A percentile compares a stretch with the other conserved stretches of the same genome.
phyloP scores from a whole-genome alignment of 2,888 invertebrate genomes.

The Nomada ruficornis region DNA sequence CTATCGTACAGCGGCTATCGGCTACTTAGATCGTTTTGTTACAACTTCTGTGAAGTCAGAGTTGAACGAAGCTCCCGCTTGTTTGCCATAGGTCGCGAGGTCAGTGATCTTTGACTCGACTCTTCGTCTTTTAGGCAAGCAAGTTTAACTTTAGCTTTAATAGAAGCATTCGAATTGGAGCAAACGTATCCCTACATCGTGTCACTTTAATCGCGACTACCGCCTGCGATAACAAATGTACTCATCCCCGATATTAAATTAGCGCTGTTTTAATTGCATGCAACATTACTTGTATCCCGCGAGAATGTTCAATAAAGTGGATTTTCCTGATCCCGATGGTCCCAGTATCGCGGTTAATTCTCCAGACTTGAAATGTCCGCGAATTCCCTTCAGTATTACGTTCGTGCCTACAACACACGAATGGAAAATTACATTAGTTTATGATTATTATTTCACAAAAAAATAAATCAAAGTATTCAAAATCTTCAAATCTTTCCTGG shows the following conservation, averaged over 20 bases:
- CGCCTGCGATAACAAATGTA: background rate
- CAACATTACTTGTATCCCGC: slow-evolving; percentile 94
- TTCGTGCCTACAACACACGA: slow-evolving; percentile 87
- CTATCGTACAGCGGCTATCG: too few species aligned
- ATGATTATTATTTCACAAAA: background rate
- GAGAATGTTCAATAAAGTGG: slow-evolving; percentile 94
- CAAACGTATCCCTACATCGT: too few species aligned
- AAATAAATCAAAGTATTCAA: background rate
- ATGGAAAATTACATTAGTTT: background rate
- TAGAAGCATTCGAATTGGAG: too few species aligned
- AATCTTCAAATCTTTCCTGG: background rate
- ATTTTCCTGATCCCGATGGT: slow-evolving; percentile 97
- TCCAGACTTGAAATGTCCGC: slow-evolving; percentile 93
- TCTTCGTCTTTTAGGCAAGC: background rate
- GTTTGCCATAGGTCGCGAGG: slow-evolving; percentile 18
- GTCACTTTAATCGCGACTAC: background rate
- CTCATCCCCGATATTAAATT: background rate
- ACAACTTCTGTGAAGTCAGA: slow-evolving; percentile 19
- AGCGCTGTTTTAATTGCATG: background rate
- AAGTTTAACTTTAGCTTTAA: background rate
- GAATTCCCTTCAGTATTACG: slow-evolving; percentile 91
- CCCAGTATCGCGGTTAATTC: slow-evolving; percentile 96
- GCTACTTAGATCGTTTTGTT: background rate
- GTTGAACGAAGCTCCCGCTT: background rate
- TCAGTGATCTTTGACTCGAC: slow-evolving; percentile 30